Conservation (phyloP, 2,797 vertebrate genomes). For the Hapalemur alaotrensis region DNA sequence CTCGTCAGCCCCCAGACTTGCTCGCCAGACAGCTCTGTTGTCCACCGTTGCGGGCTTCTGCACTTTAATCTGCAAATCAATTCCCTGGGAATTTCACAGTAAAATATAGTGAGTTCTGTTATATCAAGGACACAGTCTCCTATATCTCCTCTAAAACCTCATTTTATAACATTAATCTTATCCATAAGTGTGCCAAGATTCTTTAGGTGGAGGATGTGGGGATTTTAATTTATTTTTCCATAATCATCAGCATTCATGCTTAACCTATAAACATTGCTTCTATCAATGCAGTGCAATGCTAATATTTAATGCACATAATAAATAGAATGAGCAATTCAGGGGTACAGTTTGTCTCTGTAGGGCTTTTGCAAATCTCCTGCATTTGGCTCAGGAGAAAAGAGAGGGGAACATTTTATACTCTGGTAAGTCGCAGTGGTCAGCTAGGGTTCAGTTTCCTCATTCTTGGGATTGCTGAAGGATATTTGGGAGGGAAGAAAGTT, state of each 20-base stretch:
- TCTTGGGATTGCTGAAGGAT: slow-evolving; percentile 42
- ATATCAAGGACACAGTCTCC: slow-evolving; percentile 38
- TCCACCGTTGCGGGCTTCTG: not conserved
- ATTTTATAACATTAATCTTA: slow-evolving; percentile 13
- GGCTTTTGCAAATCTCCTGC: not conserved
- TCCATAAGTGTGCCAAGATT: not conserved
- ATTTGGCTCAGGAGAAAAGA: slow-evolving; percentile 35
- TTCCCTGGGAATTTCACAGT: slow-evolving; percentile 9
- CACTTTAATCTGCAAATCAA: slow-evolving; percentile 48
- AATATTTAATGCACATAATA: slow-evolving; percentile 56
- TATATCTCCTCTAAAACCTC: not conserved
- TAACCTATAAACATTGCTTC: slow-evolving; percentile 40
- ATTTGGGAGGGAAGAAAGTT: not conserved
- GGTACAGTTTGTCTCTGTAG: not conserved
- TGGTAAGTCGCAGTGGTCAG: not conserved
- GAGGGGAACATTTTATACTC: not conserved
- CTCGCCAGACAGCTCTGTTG: not conserved
- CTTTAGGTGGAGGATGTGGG: slow-evolving; percentile 22
- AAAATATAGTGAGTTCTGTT: not conserved
- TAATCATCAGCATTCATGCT: slow-evolving; percentile 41
- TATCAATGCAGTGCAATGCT: not conserved
- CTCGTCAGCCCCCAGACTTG: not conserved
- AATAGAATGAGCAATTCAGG: not conserved
- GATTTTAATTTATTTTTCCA: slow-evolving; percentile 58
- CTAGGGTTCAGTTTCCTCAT: not conserved